These are phyloP conservation scores for Eilema caniola DNA, from an alignment of 2,888 invertebrate genomes.

Conservation along the genomic window DNA sequence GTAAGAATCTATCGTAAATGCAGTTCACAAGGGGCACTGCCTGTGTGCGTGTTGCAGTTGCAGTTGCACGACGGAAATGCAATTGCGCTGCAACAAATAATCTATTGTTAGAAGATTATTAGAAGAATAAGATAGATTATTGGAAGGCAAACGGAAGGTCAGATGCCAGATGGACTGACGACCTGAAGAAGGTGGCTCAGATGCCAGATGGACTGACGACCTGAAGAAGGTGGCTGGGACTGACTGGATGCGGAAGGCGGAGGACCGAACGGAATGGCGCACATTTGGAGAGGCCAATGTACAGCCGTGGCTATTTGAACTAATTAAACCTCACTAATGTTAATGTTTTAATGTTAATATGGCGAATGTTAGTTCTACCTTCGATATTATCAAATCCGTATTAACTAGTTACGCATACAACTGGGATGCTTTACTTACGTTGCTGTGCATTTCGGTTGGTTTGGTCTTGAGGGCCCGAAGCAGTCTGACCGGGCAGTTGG, in stretches of 20 bases:
- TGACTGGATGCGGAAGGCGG: too few species aligned
- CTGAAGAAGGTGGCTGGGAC: too few species aligned
- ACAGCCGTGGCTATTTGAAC: too few species aligned
- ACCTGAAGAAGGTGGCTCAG: too few species aligned
- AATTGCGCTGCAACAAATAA: conserved; percentile 46
- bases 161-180: too few species aligned
- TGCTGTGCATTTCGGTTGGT: conserved; percentile 13
- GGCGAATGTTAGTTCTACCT: not conserved
- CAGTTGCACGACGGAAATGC: conserved; percentile 54
- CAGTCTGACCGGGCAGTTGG: not conserved
- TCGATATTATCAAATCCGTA: not conserved
- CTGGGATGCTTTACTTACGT: conserved; percentile 21
- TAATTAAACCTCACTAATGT: not conserved
- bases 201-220: too few species aligned
- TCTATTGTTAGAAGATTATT: not conserved
- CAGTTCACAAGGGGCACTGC: conserved; percentile 56
- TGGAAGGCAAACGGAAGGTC: too few species aligned
- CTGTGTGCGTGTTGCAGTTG: conserved; percentile 49
- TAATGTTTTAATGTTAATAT: too few species aligned
- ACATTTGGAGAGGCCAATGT: too few species aligned
- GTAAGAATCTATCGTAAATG: conserved; percentile 69
- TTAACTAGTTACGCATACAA: not conserved
- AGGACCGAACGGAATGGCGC: too few species aligned
- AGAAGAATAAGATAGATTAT: too few species aligned
- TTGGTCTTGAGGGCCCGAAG: conserved; percentile 13